Evolutionary conservation across 2,113 vertebrate species (phyloP), one percentile per base, ranked within the genome.

Genomic region (Hypanus sabinus): DNA sequence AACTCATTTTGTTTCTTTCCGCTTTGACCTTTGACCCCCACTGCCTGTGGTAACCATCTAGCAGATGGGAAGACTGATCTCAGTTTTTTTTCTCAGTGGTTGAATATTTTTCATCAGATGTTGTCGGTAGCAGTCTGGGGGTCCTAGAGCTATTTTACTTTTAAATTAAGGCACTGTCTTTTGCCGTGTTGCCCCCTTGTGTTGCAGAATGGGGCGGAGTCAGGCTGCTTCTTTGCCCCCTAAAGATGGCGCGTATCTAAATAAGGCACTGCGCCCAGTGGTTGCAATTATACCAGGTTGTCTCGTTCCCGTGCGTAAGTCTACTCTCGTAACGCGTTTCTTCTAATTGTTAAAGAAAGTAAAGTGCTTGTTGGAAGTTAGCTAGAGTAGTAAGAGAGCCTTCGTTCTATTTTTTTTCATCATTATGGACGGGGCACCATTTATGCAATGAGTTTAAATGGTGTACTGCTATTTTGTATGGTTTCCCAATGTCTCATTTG

Each of bases 181-280:
- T 87, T 57, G 83, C 30, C 83, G 27, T 27, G 5, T 57, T 91
- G 88, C 65, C n/a, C 88, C 88, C 88, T 38, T 36, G 62, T 91
- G 88, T 70, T 91, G 88, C 30, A 14, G 88, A 33, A 70, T n/a
- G n/a, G 65, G 88, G 88, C 16, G 88, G 60, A 70, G 88, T 36
- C 24, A 30, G 22, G 5, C 20, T 22, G 10, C 57, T 46, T 57
- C 83, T 60, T 57, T 87, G 83, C 83, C 79, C 79, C 18, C 22
- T 14, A 38, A 93, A 93, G 91, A 93, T 93, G 91, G 91, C 38
- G 91, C 91, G 65, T 20, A 36, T 55, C 91, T 93, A 93, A 93
- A 93, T 93, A 73, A 93, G 68, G 68, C 24, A 38, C 65, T 70
- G 68, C 16, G 62, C n/a, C 0, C 18, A 20, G 30, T 2, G 20